Base-by-base conservation (phyloP, 2,113 vertebrate species). In the Mustela lutreola region DNA sequence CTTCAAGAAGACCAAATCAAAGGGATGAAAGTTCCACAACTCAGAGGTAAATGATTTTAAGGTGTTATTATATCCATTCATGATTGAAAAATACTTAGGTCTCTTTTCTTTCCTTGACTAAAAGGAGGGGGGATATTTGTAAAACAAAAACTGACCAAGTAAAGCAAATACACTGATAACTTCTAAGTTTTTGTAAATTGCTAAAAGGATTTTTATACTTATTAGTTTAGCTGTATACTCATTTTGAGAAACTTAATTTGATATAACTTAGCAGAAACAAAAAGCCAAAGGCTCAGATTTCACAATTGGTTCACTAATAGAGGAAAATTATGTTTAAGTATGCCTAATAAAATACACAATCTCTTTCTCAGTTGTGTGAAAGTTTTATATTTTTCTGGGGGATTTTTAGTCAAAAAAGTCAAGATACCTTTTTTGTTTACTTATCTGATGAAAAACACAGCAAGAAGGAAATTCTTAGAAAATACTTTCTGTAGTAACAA, bases 201-300 rank as follows among this genome's bases (percentile, higher is more conserved):
- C 7, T 83, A 60, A 45, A 88, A 94, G 31, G 50, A 39, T 71
- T 88, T 71, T 94, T 71, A 60, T 90, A 10, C 3, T 67, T 78
- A 65, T 53, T 86, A 83, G 7, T 81, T 89, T 76, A 86, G 24
- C 15, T 60, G 24, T 65, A 28, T 58, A 58, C 36, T 73, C 24
- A 91, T 92, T 95, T 65, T 93, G 22, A 91, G 5, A 21, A 95
- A 48, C 4, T 42, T 88, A 86, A 81, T 65, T 78, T 95, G 5
- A 63, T 83, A 39, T 62, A 87, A 78, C 11, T 65, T 80, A 85
- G 65, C 58, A 78, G 36, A 33, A 96, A 86, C 15, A 83, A 93
- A 81, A 82, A 73, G 7, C 0, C 18, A 63, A 63, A 11, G 53
- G 2, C 56, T 93, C 22, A 94, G 85, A 78, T 94, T 2, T 7